Evolutionary conservation across 1,140 invertebrate species (phyloP).

Genomic region (Charaxes varanes): DNA sequence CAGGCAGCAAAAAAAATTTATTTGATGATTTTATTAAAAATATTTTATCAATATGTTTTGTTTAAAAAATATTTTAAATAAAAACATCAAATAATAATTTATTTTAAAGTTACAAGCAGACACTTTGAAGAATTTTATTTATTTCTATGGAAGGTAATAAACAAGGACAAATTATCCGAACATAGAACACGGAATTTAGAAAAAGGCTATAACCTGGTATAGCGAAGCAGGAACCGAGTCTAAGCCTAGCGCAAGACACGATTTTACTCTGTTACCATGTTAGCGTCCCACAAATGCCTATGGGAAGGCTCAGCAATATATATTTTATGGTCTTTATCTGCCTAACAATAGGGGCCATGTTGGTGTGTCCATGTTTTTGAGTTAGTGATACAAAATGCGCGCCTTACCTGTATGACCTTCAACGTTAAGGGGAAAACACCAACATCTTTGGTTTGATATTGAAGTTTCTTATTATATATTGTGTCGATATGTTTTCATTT

Average conservation of each 20-base stretch:
- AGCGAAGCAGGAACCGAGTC: conserved; percentile 13
- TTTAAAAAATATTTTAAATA: too few relatives aligned
- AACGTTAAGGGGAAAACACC: conserved; percentile 8
- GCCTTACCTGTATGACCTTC: conserved; percentile 11
- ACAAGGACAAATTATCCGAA: too few relatives aligned
- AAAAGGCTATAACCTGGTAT: conserved; percentile 10
- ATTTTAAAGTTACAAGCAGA: too few relatives aligned
- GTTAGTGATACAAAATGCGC: not conserved
- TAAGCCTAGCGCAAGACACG: conserved; percentile 16
- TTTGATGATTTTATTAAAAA: too few relatives aligned
- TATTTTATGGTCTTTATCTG: not conserved
- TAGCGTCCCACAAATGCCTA: conserved; percentile 5
- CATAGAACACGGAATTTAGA: too few relatives aligned
- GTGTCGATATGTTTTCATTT: too few relatives aligned
- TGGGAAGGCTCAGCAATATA: not conserved
- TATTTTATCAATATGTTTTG: too few relatives aligned
- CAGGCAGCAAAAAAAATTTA: too few relatives aligned
- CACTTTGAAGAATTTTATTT: too few relatives aligned
- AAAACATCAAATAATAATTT: too few relatives aligned
- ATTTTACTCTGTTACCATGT: conserved; percentile 16
- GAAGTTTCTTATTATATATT: too few relatives aligned
- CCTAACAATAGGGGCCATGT: conserved; percentile 1
- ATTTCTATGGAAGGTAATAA: too few relatives aligned
- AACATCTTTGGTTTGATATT: not conserved
- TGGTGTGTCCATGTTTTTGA: not conserved